These are phyloP conservation scores for Pachydiplax longipennis DNA, from an alignment of 2,888 invertebrate species.

Conservation along the genomic window DNA sequence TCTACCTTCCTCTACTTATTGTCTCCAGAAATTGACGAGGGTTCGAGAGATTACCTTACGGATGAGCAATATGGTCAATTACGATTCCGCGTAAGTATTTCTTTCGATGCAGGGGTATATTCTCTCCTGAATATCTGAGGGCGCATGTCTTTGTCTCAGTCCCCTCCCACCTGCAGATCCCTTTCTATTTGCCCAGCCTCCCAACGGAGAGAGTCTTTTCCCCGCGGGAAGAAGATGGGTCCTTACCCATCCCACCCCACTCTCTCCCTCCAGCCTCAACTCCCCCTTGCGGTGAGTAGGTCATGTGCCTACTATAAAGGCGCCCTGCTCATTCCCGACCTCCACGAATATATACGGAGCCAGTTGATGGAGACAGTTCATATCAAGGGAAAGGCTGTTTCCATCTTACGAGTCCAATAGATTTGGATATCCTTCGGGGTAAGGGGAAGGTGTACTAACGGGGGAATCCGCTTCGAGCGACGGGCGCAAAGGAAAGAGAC, in stretches of 20 bases:
- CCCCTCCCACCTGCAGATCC: background rate
- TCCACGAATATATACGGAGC: background rate
- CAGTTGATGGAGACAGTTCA: background rate
- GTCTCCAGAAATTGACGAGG: no score
- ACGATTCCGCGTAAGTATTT: no score
- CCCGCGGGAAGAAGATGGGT: background rate
- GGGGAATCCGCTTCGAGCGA: background rate
- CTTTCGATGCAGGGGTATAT: no score
- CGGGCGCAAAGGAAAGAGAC: background rate
- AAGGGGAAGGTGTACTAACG: background rate
- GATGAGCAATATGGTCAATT: no score
- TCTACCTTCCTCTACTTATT: no score
- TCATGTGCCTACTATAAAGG: background rate
- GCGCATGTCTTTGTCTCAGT: no score
- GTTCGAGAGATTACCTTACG: no score
- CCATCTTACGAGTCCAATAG: no score
- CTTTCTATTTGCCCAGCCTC: slow-evolving; percentile 1
- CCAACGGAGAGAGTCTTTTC: background rate
- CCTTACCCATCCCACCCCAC: background rate
- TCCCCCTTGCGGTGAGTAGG: background rate
- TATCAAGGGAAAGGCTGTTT: background rate
- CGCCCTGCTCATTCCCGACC: background rate
- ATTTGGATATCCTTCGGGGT: no score
- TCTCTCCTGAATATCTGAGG: no score
- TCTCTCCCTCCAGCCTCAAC: background rate